Percentiles rank a stretch among this genome's conserved stretches.
These are phyloP conservation scores for Parthenolecanium corni DNA, from an alignment of 2,888 invertebrate species.

Conservation along the genomic window DNA sequence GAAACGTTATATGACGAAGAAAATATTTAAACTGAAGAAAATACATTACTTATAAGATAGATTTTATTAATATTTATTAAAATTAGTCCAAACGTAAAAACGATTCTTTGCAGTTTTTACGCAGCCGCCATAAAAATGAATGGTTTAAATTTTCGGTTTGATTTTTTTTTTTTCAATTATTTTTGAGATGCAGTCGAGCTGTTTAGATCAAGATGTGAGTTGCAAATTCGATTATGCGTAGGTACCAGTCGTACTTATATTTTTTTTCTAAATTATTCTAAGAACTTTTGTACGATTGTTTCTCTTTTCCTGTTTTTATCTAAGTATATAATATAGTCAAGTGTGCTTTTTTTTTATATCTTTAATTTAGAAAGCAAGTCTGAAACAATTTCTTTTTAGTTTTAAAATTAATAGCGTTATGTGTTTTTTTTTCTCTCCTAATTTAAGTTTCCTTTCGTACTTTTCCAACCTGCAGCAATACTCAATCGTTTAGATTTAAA, in stretches of 20 bases:
- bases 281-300: background rate
- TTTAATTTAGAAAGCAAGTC: constrained; percentile 19
- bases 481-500: too few relatives aligned
- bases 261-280: constrained; percentile 2
- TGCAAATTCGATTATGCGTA: too few relatives aligned
- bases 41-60: too few relatives aligned
- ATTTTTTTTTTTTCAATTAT: too few relatives aligned
- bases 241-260: constrained; percentile 3
- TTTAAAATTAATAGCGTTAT: background rate
- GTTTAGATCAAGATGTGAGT: too few relatives aligned
- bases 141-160: too few relatives aligned
- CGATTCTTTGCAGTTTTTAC: too few relatives aligned
- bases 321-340: background rate
- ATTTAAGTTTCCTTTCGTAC: constrained; percentile 4
- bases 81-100: too few relatives aligned
- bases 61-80: too few relatives aligned
- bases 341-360: constrained; percentile 12
- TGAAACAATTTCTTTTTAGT: constrained; percentile 15
- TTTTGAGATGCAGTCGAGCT: too few relatives aligned
- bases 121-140: too few relatives aligned
- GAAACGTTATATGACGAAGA: constrained; percentile 25
- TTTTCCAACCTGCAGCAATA: too few relatives aligned
- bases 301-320: constrained; percentile 9
- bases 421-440: constrained; percentile 4
- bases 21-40: constrained; percentile 3